Conservation (phyloP, 2,113 vertebrate species). For the Apeltes quadracus region DNA sequence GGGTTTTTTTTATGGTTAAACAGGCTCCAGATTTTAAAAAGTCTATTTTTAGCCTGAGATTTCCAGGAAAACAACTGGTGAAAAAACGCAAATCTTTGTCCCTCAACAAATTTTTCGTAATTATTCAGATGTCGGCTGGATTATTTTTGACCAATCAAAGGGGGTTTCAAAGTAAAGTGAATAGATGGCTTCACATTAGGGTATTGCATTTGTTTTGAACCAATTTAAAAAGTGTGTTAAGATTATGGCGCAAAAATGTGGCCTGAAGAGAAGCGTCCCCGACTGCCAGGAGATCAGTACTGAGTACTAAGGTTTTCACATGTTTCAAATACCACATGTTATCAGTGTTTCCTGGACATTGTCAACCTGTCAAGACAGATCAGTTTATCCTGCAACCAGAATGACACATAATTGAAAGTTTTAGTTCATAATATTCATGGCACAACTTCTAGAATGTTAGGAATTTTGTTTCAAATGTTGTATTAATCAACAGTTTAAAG, state of each 20-base stretch:
- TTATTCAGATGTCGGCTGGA: neutral
- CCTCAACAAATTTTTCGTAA: slow-evolving; percentile 13
- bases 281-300: slow-evolving; percentile 5
- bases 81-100: slow-evolving; percentile 21
- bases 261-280: neutral
- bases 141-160: neutral
- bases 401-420: neutral
- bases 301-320: slow-evolving; percentile 20
- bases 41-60: neutral
- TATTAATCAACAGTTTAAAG: neutral
- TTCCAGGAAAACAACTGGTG: neutral
- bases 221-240: neutral
- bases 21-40: slow-evolving; percentile 4
- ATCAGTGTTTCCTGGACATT: slow-evolving; percentile 69
- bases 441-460: neutral
- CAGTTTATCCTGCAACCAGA: slow-evolving; percentile 29
- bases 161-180: neutral
- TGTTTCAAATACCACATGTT: slow-evolving; percentile 69
- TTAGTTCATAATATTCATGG: slow-evolving; percentile 9
- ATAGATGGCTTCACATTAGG: neutral
- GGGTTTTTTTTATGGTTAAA: slow-evolving; percentile 6
- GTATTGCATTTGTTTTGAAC: neutral
- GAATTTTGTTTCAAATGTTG: slow-evolving; percentile 3
- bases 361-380: slow-evolving; percentile 74
- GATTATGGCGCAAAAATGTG: slow-evolving; percentile 34